Base-by-base conservation (phyloP, 37 sponge, comb jelly and placozoan species). In the Hexactinellida sp. region DNA sequence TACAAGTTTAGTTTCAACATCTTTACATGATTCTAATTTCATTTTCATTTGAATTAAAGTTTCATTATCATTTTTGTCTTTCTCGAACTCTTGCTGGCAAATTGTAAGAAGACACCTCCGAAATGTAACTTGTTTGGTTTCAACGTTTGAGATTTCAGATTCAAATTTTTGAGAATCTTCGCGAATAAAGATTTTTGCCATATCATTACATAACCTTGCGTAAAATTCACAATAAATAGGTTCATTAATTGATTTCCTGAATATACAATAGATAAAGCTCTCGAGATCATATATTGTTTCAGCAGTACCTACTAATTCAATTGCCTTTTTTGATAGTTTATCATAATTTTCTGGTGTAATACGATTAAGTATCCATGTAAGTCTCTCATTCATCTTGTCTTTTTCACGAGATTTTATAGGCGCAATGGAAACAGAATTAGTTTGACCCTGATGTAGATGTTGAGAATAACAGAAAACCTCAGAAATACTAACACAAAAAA, bases 281-380 rank as follows among this genome's bases (percentile, higher is more conserved):
- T 63, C 76, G 3, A 63, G 76, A n/a, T 63, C 28, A 32, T 63
- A 7, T 32, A 25, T 63, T 25, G 76, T 63, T 28, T 63, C 28
- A 63, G 76, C 76, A 63, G 76, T 63, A 63, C 32, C 30, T 21
- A 63, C 76, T 23, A 63, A 23, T 7, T 63, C 76, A 63, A 63
- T 63, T 32, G 76, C 76, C 13, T 63, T n/a, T 23, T 63, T 63
- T 63, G 76, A 63, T 25, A 63, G 34, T 28, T 63, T 63, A 3
- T 63, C 76, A 63, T 63, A 63, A 63, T 63, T 63, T 63, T 63
- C 76, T 32, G 76, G 76, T 25, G 76, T 63, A n/a, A 63, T 63
- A 32, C 21, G 25, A 28, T 63, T 63, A 3, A 63, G 30, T 63
- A 63, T 63, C 76, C 76, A 63, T 5, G 76, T 63, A 63, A 63